These are phyloP conservation scores for Leptopilina drosophilae DNA, from an alignment of 2,888 invertebrate species.

Conservation along the genomic window DNA sequence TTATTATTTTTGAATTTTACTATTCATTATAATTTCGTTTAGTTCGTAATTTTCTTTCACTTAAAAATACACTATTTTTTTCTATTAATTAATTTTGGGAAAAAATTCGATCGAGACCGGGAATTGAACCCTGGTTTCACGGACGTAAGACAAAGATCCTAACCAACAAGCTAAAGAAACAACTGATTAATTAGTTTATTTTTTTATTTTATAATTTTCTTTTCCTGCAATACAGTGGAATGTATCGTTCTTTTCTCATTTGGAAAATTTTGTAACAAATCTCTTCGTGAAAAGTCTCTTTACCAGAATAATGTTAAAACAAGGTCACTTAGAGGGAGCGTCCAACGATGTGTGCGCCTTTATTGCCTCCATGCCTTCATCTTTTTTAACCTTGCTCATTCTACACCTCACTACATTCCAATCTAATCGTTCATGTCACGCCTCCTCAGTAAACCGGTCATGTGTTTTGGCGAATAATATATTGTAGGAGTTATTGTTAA, in stretches of 20 bases:
- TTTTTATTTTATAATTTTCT: too few relatives aligned
- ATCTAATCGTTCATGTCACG: conserved; percentile 67
- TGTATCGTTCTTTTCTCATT: neutral
- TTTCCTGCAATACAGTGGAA: too few relatives aligned
- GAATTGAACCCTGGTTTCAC: too few relatives aligned
- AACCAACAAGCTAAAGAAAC: too few relatives aligned
- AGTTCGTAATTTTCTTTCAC: too few relatives aligned
- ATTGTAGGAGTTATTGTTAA: neutral
- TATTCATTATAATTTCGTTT: too few relatives aligned
- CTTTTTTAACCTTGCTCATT: conserved; percentile 66
- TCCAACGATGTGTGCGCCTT: conserved; percentile 26
- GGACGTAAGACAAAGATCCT: too few relatives aligned
- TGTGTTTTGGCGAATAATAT: conserved; percentile 1
- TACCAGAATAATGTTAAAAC: conserved; percentile 5
- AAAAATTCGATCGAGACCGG: too few relatives aligned
- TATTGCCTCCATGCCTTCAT: conserved; percentile 47
- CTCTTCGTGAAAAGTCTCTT: conserved; percentile 16
- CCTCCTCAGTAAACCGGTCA: conserved; percentile 52
- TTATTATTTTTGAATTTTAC: too few relatives aligned
- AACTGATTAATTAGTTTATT: too few relatives aligned
- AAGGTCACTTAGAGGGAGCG: conserved; percentile 40
- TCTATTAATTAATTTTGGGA: too few relatives aligned
- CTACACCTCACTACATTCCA: conserved; percentile 69
- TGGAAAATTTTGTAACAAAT: neutral
- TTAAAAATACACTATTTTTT: too few relatives aligned